A percentile compares a stretch with the other conserved stretches of the same genome.
phyloP scores from a whole-genome alignment of 2,888 invertebrate genomes.

The Zhuqinia jingwanae region DNA sequence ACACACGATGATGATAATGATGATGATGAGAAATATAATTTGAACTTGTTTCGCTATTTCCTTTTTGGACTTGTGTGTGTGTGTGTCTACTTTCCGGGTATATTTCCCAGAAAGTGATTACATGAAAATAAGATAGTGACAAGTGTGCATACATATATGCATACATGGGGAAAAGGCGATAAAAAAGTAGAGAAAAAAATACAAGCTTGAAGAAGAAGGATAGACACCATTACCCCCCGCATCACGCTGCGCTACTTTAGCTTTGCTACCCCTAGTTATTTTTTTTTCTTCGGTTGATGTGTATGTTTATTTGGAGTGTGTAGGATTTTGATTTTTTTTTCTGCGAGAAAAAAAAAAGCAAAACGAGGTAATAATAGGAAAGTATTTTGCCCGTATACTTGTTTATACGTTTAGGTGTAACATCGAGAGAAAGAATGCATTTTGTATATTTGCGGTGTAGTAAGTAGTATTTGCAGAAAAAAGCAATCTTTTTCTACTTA shows the following conservation, averaged over 20 bases:
- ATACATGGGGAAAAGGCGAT: too few species aligned
- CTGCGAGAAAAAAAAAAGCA: neutral
- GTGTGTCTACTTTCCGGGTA: too few species aligned
- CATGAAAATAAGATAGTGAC: too few species aligned
- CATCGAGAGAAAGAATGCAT: neutral
- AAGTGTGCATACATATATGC: too few species aligned
- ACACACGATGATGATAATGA: too few species aligned
- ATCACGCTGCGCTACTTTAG: too few species aligned
- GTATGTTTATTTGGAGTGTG: neutral
- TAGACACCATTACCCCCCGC: too few species aligned
- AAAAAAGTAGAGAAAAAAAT: neutral
- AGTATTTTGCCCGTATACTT: neutral
- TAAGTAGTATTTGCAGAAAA: too few species aligned
- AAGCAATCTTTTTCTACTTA: constrained; percentile 4
- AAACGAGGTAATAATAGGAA: constrained; percentile 10
- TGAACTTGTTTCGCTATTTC: too few species aligned
- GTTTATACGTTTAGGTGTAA: neutral
- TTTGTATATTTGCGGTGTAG: neutral
- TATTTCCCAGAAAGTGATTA: neutral
- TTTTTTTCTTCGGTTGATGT: neutral
- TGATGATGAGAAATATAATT: too few species aligned
- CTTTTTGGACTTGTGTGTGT: too few species aligned
- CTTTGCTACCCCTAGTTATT: too few species aligned
- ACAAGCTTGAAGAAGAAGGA: neutral
- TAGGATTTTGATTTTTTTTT: constrained; percentile 5